Base-by-base conservation (phyloP, 2,113 vertebrate genomes). In the Crocuta crocuta region DNA sequence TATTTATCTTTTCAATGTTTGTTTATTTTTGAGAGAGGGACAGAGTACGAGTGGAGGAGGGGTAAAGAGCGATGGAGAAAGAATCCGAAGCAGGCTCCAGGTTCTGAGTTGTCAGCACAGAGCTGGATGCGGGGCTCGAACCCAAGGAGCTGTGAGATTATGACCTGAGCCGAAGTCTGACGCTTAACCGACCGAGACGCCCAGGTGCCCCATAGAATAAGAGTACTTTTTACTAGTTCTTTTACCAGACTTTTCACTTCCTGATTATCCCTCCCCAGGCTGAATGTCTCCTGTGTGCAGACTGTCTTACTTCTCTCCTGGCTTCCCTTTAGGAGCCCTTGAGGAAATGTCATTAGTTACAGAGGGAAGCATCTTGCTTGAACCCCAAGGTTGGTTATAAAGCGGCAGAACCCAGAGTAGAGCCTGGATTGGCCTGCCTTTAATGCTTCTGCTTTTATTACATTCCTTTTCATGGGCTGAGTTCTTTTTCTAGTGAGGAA, bases 401-500 rank as follows among this genome's bases (percentile, higher is more conserved):
- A 89, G 26, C 24, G 6, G 63, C 26, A 2, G 28, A 61, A 80
- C 19, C 93, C 96, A 93, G 97, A 94, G 31, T 15, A 48, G 28
- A 86, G 95, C 93, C 95, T 71, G 80, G 89, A 31, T 7, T 93
- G 96, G 95, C 81, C 26, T 7, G 1, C 21, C n/a, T 97, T 89
- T 82, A 93, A 79, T 45, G 31, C 53, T 35, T 73, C 10, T n/a
- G 50, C 31, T 96, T 95, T 87, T 82, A 94, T 82, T 86, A 83
- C 84, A 79, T 83, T 97, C 87, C 87, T 63, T 96, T 97, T 83
- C 74, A 84, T 94, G 94, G 90, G 63, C 96, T 89, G 79, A 83
- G 61, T 97, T 94, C 79, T 89, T 97, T 96, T 97, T 63, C 82
- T 97, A 97, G 96, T 87, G 96, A 89, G 82, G 84, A 97, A 97